Evolutionary conservation across 1,140 invertebrate species (phyloP).

Genomic region (Ylistrum balloti): DNA sequence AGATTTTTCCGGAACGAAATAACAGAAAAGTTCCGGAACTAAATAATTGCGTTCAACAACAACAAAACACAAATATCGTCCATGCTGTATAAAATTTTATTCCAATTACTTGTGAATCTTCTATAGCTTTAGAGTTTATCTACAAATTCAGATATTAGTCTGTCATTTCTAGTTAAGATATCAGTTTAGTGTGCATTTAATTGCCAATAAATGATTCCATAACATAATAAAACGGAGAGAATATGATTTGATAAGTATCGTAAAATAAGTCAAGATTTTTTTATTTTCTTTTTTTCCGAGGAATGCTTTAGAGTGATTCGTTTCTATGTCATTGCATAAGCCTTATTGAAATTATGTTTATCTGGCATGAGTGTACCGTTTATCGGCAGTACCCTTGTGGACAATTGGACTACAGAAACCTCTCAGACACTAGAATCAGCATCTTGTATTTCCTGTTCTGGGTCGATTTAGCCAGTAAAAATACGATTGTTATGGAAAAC

Average conservation of each 20-base stretch:
- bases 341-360: conserved; percentile 20
- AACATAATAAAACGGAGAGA: neutral
- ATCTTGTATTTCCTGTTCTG: conserved; percentile 28
- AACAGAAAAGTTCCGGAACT: neutral
- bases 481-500: conserved; percentile 39
- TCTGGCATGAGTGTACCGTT: neutral
- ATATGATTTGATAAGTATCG: conserved; percentile 26
- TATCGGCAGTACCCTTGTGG: neutral
- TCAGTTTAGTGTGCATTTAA: conserved; percentile 25
- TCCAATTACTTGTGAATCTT: neutral
- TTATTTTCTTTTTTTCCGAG: neutral
- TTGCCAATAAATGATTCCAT: conserved; percentile 39
- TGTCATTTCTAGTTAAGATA: conserved; percentile 8
- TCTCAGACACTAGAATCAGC: neutral
- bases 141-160: conserved; percentile 39
- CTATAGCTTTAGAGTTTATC: conserved; percentile 10
- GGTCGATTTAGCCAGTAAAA: conserved; percentile 32
- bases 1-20: neutral
- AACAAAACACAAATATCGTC: neutral
- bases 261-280: neutral
- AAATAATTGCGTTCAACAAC: neutral
- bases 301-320: conserved; percentile 28
- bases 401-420: neutral
- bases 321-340: conserved; percentile 19
- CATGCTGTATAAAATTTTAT: conserved; percentile 20